Percentiles rank a stretch among this genome's conserved stretches.
phyloP scores from a whole-genome alignment of 2,113 vertebrate species.

The Istiophorus platypterus region DNA sequence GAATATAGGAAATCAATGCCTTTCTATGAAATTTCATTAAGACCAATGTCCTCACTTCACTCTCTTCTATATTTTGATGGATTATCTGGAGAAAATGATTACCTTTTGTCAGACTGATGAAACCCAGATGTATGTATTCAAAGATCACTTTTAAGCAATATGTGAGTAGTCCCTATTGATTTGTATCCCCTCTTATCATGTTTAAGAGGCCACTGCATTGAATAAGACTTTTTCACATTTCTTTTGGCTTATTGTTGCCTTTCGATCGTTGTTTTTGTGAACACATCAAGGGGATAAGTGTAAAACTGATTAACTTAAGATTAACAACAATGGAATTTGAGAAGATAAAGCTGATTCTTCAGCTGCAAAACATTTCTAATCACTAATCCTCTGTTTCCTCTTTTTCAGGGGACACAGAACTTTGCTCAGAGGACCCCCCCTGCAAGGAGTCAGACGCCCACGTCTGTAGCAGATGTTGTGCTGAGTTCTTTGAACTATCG shows the following conservation, averaged over 20 bases:
- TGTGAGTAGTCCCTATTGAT: slow-evolving; percentile 84
- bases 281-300: slow-evolving; percentile 83
- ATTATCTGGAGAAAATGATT: slow-evolving; percentile 90
- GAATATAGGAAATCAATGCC: slow-evolving; percentile 97
- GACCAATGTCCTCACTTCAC: slow-evolving; percentile 88
- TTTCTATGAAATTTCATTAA: slow-evolving; percentile 96
- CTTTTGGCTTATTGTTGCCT: slow-evolving; percentile 76
- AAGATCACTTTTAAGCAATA: slow-evolving; percentile 86
- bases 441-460: slow-evolving; percentile 95
- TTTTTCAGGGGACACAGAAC: slow-evolving; percentile 93
- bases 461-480: slow-evolving; percentile 98
- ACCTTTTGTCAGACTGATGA: slow-evolving; percentile 79
- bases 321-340: slow-evolving; percentile 84
- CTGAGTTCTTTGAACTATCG: slow-evolving; percentile 99
- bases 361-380: slow-evolving; percentile 87
- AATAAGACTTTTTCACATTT: slow-evolving; percentile 71
- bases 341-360: slow-evolving; percentile 85
- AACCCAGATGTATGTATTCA: slow-evolving; percentile 82
- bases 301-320: slow-evolving; percentile 83
- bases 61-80: slow-evolving; percentile 96
- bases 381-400: slow-evolving; percentile 83
- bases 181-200: slow-evolving; percentile 75
- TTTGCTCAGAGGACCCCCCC: slow-evolving; percentile 90
- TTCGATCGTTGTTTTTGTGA: slow-evolving; percentile 80
- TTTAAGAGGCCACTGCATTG: slow-evolving; percentile 68